These are phyloP conservation scores for Falco concolor DNA, from an alignment of 2,797 vertebrate genomes.

Conservation along the genomic window DNA sequence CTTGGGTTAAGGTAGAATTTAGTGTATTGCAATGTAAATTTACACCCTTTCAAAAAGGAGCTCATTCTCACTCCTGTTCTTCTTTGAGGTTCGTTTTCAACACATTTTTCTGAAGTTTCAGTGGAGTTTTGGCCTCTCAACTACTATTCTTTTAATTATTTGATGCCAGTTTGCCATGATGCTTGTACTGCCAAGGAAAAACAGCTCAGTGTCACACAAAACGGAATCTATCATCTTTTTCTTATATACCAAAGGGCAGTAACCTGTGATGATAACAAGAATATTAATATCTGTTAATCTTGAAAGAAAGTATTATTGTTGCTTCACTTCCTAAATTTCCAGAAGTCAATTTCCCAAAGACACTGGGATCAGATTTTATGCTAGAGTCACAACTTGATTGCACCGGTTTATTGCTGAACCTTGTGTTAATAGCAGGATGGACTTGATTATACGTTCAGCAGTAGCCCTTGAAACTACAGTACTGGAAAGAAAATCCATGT, in stretches of 20 bases:
- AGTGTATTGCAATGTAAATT: background rate
- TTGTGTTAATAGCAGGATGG: constrained; percentile 40
- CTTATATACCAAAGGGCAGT: background rate
- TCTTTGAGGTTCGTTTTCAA: background rate
- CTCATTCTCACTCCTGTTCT: background rate
- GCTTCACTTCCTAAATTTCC: constrained; percentile 6
- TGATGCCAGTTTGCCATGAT: background rate
- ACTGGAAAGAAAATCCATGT: background rate
- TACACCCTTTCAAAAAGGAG: background rate
- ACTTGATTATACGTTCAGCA: constrained; percentile 16
- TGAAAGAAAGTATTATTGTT: constrained; percentile 4
- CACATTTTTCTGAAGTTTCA: background rate
- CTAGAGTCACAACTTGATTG: constrained; percentile 7
- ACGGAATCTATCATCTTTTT: background rate
- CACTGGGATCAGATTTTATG: background rate
- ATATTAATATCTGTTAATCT: background rate
- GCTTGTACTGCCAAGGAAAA: background rate
- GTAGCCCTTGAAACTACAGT: constrained; percentile 15
- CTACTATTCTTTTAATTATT: background rate
- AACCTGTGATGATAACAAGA: background rate
- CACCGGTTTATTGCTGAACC: background rate
- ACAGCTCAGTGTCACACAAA: background rate
- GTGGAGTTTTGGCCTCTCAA: background rate
- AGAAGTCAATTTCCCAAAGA: constrained; percentile 11
- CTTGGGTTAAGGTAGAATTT: background rate